These are phyloP conservation scores for Osedax frankpressi DNA, from an alignment of 2,888 invertebrate genomes.

Conservation along the genomic window DNA sequence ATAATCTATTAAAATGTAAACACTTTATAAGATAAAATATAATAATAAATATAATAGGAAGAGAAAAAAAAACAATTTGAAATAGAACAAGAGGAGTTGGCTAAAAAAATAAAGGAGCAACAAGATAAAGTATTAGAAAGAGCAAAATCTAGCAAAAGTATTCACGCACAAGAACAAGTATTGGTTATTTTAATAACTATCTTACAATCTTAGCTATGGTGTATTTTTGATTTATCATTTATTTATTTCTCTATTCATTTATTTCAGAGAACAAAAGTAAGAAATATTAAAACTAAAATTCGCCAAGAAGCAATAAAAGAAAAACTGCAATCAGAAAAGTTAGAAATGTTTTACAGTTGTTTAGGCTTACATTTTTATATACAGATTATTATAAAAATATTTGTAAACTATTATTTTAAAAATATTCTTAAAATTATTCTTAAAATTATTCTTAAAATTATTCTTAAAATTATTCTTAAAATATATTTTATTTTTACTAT, in stretches of 20 bases:
- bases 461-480: too few relatives aligned
- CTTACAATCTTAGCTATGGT: too few relatives aligned
- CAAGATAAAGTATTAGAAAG: neutral
- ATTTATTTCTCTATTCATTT: neutral
- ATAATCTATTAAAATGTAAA: too few relatives aligned
- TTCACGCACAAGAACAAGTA: constrained; percentile 2
- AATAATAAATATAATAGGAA: too few relatives aligned
- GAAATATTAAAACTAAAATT: constrained; percentile 5
- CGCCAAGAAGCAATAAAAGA: constrained; percentile 2
- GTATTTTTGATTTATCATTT: too few relatives aligned
- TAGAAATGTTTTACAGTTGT: neutral
- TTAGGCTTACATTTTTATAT: too few relatives aligned
- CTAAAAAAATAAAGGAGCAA: neutral
- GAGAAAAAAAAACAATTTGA: neutral
- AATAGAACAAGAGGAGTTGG: constrained; percentile 2
- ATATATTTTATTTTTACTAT: neutral
- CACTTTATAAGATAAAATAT: too few relatives aligned
- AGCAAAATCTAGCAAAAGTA: neutral
- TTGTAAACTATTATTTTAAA: too few relatives aligned
- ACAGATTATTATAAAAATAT: too few relatives aligned
- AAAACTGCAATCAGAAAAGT: neutral
- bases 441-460: too few relatives aligned
- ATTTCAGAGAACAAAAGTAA: constrained; percentile 5
- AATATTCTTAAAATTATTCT: too few relatives aligned
- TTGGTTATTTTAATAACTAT: neutral